Conservation (phyloP, 2,888 invertebrate genomes). For the Diarsia mendica region DNA sequence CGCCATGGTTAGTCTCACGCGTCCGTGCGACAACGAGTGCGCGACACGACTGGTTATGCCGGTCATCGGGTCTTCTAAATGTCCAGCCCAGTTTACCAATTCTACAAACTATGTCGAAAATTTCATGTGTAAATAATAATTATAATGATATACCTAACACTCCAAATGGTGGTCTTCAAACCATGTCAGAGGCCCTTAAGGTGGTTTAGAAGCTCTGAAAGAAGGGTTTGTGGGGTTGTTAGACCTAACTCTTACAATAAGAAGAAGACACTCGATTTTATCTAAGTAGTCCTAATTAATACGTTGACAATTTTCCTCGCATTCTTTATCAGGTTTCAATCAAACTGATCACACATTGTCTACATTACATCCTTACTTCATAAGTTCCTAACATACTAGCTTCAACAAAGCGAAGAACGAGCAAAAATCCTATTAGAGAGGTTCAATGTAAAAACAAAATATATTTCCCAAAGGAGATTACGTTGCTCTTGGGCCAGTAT, state of each 20-base stretch:
- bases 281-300: neutral
- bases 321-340: constrained; percentile 5
- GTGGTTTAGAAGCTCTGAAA: no score
- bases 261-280: no score
- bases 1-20: no score
- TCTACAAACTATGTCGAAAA: neutral
- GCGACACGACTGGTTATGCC: no score
- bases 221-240: no score
- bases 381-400: neutral
- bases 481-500: constrained; percentile 35
- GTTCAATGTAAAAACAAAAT: constrained; percentile 32
- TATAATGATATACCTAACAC: no score
- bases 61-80: no score
- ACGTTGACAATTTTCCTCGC: neutral
- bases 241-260: no score
- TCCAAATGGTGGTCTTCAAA: no score
- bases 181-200: no score
- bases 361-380: neutral
- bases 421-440: neutral
- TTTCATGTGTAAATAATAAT: neutral
- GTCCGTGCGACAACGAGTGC: no score
- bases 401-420: constrained; percentile 9
- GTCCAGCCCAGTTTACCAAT: neutral
- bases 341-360: neutral
- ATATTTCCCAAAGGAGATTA: constrained; percentile 45